Evolutionary conservation across 2,888 invertebrate species (phyloP).

Genomic region (Acanthopleura granulata): DNA sequence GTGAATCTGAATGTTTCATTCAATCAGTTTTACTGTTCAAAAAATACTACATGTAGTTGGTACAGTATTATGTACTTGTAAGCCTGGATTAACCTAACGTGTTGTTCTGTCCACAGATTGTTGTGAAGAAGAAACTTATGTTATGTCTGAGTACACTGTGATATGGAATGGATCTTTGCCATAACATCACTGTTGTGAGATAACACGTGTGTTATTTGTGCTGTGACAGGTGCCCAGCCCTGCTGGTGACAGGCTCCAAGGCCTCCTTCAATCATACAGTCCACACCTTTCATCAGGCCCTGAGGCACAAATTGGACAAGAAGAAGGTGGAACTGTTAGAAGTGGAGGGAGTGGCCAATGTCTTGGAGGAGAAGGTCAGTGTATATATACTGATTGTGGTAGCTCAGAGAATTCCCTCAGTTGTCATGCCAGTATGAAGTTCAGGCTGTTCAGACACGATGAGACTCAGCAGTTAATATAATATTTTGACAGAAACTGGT

Average conservation of each 20-base stretch:
- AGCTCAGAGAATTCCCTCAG: not conserved
- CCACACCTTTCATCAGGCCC: constrained; percentile 70
- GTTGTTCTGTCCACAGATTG: too few species aligned
- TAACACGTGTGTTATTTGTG: not conserved
- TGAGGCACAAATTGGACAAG: constrained; percentile 71
- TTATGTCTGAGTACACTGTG: too few species aligned
- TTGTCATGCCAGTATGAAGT: too few species aligned
- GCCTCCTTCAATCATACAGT: constrained; percentile 81
- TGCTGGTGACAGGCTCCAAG: constrained; percentile 80
- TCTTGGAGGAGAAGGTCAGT: constrained; percentile 85
- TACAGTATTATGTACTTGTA: too few species aligned
- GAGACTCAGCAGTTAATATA: too few species aligned
- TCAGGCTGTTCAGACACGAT: too few species aligned
- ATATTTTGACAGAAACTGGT: too few species aligned
- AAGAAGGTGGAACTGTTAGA: constrained; percentile 87
- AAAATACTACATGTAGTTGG: too few species aligned
- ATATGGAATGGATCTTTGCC: not conserved
- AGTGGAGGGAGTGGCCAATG: constrained; percentile 89
- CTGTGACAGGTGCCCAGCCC: constrained; percentile 63
- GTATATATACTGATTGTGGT: not conserved
- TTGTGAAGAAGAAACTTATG: too few species aligned
- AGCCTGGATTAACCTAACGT: too few species aligned
- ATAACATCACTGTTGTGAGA: not conserved
- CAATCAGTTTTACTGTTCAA: too few species aligned
- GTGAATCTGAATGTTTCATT: too few species aligned